Conservation (phyloP, 2,797 vertebrate species). For the Sebastes vulpes region DNA sequence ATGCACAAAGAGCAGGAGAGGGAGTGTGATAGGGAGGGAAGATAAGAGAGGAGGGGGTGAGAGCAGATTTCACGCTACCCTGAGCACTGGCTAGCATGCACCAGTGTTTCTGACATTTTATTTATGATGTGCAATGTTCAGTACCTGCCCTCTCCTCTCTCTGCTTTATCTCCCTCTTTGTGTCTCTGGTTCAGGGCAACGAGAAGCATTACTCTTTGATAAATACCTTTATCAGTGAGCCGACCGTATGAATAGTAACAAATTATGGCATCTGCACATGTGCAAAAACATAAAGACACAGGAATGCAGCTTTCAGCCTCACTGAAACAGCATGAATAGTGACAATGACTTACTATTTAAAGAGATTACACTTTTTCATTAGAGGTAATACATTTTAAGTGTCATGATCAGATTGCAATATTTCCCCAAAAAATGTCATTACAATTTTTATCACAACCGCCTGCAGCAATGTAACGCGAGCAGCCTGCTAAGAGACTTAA, state of each 20-base stretch:
- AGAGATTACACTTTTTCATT: neutral
- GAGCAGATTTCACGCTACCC: slow-evolving; percentile 79
- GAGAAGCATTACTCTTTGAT: slow-evolving; percentile 4
- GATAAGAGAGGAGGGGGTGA: slow-evolving; percentile 67
- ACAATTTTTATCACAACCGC: neutral
- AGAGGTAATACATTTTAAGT: neutral
- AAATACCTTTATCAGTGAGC: slow-evolving; percentile 3
- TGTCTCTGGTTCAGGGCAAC: slow-evolving; percentile 4
- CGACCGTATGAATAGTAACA: neutral
- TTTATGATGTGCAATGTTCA: slow-evolving; percentile 79
- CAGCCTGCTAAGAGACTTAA: neutral
- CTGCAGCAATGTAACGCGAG: slow-evolving; percentile 4
- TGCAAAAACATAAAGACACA: neutral
- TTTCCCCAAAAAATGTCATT: neutral
- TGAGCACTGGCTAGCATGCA: slow-evolving; percentile 74
- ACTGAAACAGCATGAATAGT: neutral
- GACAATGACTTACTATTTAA: neutral
- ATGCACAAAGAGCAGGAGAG: slow-evolving; percentile 46
- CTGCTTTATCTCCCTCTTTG: slow-evolving; percentile 47
- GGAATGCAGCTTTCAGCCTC: neutral
- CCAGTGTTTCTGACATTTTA: slow-evolving; percentile 79
- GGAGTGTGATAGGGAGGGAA: slow-evolving; percentile 59
- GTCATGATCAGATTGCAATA: neutral
- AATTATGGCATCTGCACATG: neutral
- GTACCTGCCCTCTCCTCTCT: slow-evolving; percentile 39